phyloP scores from a whole-genome alignment of 2,797 vertebrate genomes.

The Anomalospiza imberbis region DNA sequence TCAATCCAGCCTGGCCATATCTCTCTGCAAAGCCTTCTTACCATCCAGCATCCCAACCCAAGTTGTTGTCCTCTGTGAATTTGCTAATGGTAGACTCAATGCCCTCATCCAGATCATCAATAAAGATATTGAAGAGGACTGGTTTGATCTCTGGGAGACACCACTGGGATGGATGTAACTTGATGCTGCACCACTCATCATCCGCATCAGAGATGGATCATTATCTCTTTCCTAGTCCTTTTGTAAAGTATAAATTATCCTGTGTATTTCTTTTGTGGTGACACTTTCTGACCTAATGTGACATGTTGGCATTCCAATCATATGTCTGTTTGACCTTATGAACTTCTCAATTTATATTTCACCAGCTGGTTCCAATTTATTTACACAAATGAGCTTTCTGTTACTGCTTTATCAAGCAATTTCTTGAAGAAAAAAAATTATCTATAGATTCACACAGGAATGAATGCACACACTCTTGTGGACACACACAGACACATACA shows the following conservation, averaged over 20 bases:
- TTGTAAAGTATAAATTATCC: not conserved
- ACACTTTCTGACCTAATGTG: not conserved
- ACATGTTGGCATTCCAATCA: not conserved
- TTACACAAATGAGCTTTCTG: not conserved
- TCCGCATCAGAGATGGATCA: not conserved
- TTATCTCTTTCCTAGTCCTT: not conserved
- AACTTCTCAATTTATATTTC: constrained; percentile 10
- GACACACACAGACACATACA: too few species aligned
- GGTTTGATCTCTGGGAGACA: not conserved
- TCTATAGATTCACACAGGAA: not conserved
- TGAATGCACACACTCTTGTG: not conserved
- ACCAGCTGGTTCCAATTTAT: not conserved
- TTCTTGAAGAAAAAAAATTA: not conserved
- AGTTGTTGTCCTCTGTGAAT: fast-evolving
- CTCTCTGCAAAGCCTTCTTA: not conserved
- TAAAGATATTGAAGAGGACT: not conserved
- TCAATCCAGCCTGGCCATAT: not conserved
- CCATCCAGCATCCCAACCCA: not conserved
- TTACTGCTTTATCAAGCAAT: not conserved
- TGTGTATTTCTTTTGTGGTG: not conserved
- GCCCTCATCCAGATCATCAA: not conserved
- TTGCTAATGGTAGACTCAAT: not conserved
- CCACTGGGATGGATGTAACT: not conserved
- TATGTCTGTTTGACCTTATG: constrained; percentile 1
- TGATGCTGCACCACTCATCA: not conserved